phyloP scores from a whole-genome alignment of 64 coral and sea anemone species.

The Pachyseris speciosa region DNA sequence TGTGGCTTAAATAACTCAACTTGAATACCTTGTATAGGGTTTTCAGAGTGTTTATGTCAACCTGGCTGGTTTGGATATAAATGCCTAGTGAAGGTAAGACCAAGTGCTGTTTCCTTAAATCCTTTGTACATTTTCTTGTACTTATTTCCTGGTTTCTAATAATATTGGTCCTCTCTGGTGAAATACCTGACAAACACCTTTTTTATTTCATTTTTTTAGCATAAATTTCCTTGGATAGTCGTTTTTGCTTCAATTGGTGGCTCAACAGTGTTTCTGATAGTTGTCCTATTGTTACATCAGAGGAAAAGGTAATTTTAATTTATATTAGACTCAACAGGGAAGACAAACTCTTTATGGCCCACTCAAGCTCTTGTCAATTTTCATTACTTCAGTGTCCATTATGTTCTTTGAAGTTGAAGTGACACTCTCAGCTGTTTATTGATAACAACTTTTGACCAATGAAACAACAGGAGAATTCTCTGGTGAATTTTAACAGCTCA shows the following conservation, averaged over 20 bases:
- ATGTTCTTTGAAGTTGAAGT: no score
- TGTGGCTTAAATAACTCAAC: neutral
- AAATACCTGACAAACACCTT: no score
- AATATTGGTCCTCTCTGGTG: neutral
- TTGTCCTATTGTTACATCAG: neutral
- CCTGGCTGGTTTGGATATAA: constrained; percentile 15
- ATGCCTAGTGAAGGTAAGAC: constrained; percentile 7
- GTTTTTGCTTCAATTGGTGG: constrained; percentile 1
- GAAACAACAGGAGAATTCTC: no score
- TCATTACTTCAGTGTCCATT: no score
- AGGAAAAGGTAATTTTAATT: constrained; percentile 23
- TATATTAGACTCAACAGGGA: no score
- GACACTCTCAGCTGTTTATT: no score
- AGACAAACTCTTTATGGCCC: no score
- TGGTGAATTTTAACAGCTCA: no score
- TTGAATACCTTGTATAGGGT: neutral
- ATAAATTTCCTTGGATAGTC: neutral
- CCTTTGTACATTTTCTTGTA: neutral
- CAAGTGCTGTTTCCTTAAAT: neutral
- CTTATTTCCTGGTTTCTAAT: neutral
- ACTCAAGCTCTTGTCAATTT: no score
- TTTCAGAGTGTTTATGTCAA: constrained; percentile 14
- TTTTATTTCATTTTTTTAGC: neutral
- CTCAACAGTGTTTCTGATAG: neutral
- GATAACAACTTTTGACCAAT: no score